Conservation (phyloP, 1,140 invertebrate species). For the Centruroides sculpturatus region DNA sequence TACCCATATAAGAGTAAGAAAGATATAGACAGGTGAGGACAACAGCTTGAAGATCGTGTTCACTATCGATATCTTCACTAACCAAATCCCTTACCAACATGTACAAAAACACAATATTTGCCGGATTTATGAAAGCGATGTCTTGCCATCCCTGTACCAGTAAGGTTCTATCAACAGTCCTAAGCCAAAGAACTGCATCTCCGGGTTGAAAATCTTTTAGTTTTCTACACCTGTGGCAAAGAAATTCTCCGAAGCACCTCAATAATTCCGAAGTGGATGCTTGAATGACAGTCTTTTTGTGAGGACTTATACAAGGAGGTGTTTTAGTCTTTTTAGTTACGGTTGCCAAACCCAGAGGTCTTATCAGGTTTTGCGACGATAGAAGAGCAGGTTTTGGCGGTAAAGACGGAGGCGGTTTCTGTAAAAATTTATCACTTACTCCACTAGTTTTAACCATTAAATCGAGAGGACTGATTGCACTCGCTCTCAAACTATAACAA, state of each 20-base stretch:
- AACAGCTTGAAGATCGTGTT: constrained; percentile 86
- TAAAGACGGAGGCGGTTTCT: constrained; percentile 10
- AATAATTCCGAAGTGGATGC: constrained; percentile 94
- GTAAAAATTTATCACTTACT: too few species aligned
- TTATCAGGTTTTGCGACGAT: constrained; percentile 16
- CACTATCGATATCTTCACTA: constrained; percentile 53
- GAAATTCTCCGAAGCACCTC: constrained; percentile 88
- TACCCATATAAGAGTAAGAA: constrained; percentile 86
- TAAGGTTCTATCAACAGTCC: constrained; percentile 86
- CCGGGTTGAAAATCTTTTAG: constrained; percentile 62
- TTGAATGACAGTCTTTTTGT: constrained; percentile 73
- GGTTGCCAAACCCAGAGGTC: background rate
- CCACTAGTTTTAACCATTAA: constrained; percentile 28
- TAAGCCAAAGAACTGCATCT: constrained; percentile 93
- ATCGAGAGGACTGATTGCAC: constrained; percentile 3
- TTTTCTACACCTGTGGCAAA: constrained; percentile 74
- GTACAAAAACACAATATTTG: constrained; percentile 98
- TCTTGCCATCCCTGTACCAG: constrained; percentile 98
- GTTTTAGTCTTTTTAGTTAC: constrained; percentile 21
- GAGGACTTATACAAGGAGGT: constrained; percentile 18
- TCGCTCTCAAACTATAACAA: constrained; percentile 35
- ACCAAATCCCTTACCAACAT: constrained; percentile 82
- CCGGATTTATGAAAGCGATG: constrained; percentile 97
- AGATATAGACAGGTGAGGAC: constrained; percentile 96
- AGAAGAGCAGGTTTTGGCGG: constrained; percentile 19